phyloP scores from a whole-genome alignment of 2,113 vertebrate genomes.

The Cinclus mexicanus region DNA sequence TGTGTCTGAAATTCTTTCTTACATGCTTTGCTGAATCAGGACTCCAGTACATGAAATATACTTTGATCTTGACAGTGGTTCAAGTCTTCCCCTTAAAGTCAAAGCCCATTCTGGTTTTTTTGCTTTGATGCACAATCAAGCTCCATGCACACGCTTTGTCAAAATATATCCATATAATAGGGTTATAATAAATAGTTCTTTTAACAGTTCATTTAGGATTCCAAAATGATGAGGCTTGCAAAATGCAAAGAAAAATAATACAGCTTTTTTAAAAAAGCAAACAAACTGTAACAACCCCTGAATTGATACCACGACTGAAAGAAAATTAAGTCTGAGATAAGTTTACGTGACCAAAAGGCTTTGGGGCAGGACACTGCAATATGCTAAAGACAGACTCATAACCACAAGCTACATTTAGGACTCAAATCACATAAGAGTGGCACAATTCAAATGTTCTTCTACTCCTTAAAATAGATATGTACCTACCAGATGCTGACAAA shows the following conservation, averaged over 20 bases:
- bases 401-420: slow-evolving; percentile 8
- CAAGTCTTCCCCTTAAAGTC: slow-evolving; percentile 4
- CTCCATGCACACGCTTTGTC: slow-evolving; percentile 16
- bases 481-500: neutral
- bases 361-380: neutral
- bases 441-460: slow-evolving; percentile 36
- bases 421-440: slow-evolving; percentile 10
- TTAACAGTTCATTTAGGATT: slow-evolving; percentile 51
- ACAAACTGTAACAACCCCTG: neutral
- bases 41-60: neutral
- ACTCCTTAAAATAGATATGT: slow-evolving; percentile 11
- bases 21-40: slow-evolving; percentile 36
- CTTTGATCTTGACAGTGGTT: slow-evolving; percentile 22
- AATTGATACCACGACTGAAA: neutral
- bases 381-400: neutral
- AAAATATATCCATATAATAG: slow-evolving; percentile 16
- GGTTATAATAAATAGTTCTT: slow-evolving; percentile 39
- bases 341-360: neutral
- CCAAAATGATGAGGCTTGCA: slow-evolving; percentile 31
- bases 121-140: slow-evolving; percentile 34
- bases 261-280: slow-evolving; percentile 19
- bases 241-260: slow-evolving; percentile 40
- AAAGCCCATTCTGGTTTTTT: slow-evolving; percentile 9
- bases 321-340: slow-evolving; percentile 34
- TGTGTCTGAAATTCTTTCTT: neutral